Base-by-base conservation (phyloP, 2,113 vertebrate genomes). In the Lepisosteus osseus region DNA sequence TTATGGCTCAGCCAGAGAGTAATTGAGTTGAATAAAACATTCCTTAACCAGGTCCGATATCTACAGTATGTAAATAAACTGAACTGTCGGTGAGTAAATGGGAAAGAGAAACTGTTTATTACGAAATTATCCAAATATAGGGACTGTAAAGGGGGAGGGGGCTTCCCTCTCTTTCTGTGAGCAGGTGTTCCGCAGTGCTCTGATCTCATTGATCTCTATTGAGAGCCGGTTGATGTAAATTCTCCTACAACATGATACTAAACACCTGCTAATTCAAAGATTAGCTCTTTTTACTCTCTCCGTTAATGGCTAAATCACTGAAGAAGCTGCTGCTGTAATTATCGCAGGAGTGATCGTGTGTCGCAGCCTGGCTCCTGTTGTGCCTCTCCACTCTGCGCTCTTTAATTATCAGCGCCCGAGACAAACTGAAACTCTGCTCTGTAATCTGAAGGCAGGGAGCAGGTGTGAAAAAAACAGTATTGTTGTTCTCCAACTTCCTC, bases 181-280 rank as follows among this genome's bases (percentile, higher is more conserved):
- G 6, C 70, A 70, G 12, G 68, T 70, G 55, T 70, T 70, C 42
- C 7, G 6, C 40, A 14, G 3, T 42, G 55, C 54, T 13, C 59
- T 15, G 17, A 71, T 71, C 59, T 41, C 40, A 63, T 43, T 54
- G 59, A 64, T 64, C 41, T 47, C 43, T 51, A 41, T 63, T 40
- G 17, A 63, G 63, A 64, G 7, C 44, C 17, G 9, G 59, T 6
- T n/a, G 9, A 63, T 29, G 59, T 40, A 44, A 59, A 54, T 54
- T 54, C 69, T 54, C 45, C 59, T 5, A 54, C 47, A 54, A 62
- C 45, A 51, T 51, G 61, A 71, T 54, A 51, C 61, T 40, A 29
- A 63, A 61, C 69, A 71, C 69, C 69, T 71, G 69, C 61, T 63
- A 54, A 64, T 71, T 63, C 69, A 15, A 17, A 54, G 66, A 68